Evolutionary conservation across 1,140 invertebrate species (phyloP), one percentile per base, ranked within the genome.

Genomic region (Paracyclopina nana): DNA sequence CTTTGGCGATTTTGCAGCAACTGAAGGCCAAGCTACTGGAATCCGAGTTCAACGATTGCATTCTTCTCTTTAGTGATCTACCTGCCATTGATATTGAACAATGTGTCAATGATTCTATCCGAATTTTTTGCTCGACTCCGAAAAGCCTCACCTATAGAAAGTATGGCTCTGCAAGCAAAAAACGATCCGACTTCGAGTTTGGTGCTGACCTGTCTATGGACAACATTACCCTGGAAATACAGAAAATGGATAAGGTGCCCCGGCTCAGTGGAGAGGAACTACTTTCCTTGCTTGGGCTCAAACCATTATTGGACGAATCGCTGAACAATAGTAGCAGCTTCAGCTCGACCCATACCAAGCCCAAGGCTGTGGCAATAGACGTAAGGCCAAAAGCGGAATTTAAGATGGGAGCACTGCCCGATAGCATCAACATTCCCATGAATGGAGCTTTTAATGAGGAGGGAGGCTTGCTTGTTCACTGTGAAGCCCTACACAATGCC

Each of bases 11-110:
- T 56, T 67, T 98, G 20, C 75, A 79, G 42, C 90, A 97, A 62
- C 64, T 96, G 20, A 67, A 84, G 55, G 79, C 79, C 57, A 79
- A 81, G 1, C 65, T 96, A 9, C 67, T 96, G 0, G 73, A 74
- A 6, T 91, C 82, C 20, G 87, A 87, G 1, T 96, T 96, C 62
- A 96, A 97, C 61, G 92, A 97, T 60, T 96, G 91, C 60, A 96
- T 97, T 56, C 66, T 96, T 29, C 67, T 96, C 9, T 97, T 96
- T 67, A 95, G 90, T 30, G 90, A 96, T 69, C 73, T 97, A 61
- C 92, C 91, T 6, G 31, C 50, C n/a, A 40, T 52, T n/a, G 50
- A 52, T 29, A 52, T 52, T 9, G 50, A 52, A 16, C 18, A 44
- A 20, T 44, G 31, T 28, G 50, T 52, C 12, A n/a, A 72, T 72